Conservation (phyloP, 30 jellyfish, hydroid and myxozoan species). For the Aurelia aurita region DNA sequence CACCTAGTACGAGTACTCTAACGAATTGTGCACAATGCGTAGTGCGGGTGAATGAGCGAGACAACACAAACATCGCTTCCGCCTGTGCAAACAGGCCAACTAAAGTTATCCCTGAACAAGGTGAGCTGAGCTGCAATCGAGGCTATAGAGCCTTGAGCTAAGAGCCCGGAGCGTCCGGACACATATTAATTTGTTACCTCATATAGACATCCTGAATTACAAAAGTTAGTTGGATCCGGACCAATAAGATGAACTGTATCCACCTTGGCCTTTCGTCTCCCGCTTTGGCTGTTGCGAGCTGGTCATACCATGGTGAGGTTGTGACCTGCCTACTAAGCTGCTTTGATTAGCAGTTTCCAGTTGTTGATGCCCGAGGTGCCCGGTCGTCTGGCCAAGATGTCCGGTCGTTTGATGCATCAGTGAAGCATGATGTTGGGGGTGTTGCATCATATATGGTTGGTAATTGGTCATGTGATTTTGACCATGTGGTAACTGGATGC, state of each 20-base stretch:
- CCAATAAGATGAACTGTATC: slow-evolving; percentile 54
- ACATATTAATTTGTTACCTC: slow-evolving; percentile 20
- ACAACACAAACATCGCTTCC: no score
- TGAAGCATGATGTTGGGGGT: slow-evolving; percentile 74
- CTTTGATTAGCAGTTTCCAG: slow-evolving; percentile 60
- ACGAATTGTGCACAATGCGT: neutral
- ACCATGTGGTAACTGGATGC: slow-evolving; percentile 76
- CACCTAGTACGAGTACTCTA: slow-evolving; percentile 23
- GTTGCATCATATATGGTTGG: slow-evolving; percentile 77
- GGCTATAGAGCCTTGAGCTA: no score
- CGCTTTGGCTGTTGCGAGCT: slow-evolving; percentile 67
- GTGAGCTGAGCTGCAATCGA: slow-evolving; percentile 4
- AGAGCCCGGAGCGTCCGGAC: neutral
- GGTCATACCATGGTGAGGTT: slow-evolving; percentile 63
- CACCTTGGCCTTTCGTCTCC: slow-evolving; percentile 45
- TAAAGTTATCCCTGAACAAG: slow-evolving; percentile 28
- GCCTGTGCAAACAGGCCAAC: slow-evolving; percentile 12
- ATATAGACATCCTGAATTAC: slow-evolving; percentile 32
- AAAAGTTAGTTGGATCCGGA: slow-evolving; percentile 49
- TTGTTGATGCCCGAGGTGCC: slow-evolving; percentile 73
- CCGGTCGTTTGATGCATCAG: slow-evolving; percentile 43
- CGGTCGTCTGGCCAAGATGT: slow-evolving; percentile 15
- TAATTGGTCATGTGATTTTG: slow-evolving; percentile 78
- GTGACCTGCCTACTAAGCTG: slow-evolving; percentile 34
- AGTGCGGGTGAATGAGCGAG: no score